A percentile compares a stretch with the other conserved stretches of the same genome.
phyloP scores from a whole-genome alignment of 2,113 vertebrate genomes.

The Salvator merianae region DNA sequence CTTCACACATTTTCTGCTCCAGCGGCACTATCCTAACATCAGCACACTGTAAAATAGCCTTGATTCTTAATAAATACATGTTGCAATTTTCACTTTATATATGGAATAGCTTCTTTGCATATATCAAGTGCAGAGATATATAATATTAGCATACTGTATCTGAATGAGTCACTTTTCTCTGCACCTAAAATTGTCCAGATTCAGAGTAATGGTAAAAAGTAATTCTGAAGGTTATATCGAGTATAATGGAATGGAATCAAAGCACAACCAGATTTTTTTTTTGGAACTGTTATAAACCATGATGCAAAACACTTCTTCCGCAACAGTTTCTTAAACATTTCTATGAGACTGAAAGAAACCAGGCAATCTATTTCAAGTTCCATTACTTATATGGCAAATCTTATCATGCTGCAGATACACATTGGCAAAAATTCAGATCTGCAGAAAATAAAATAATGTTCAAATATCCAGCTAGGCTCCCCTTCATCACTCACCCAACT shows the following conservation, averaged over 20 bases:
- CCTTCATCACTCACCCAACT: background rate
- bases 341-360: conserved; percentile 64
- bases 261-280: conserved; percentile 56
- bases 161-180: conserved; percentile 46
- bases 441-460: background rate
- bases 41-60: background rate
- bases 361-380: conserved; percentile 68
- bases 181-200: conserved; percentile 42
- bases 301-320: conserved; percentile 50
- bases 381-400: conserved; percentile 25
- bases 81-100: conserved; percentile 24
- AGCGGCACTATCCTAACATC: background rate
- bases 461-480: background rate
- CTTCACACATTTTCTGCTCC: background rate
- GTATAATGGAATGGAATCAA: conserved; percentile 69
- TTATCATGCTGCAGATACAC: conserved; percentile 4
- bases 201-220: conserved; percentile 58
- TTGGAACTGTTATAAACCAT: conserved; percentile 64
- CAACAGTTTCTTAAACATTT: conserved; percentile 64
- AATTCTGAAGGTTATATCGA: conserved; percentile 68
- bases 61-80: conserved; percentile 18
- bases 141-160: conserved; percentile 53
- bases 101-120: conserved; percentile 40
- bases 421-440: background rate
- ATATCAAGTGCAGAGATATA: conserved; percentile 43